Percentiles rank a stretch among this genome's conserved stretches.
Conservation (phyloP, 2,113 vertebrate genomes). For the Gobio gobio region DNA sequence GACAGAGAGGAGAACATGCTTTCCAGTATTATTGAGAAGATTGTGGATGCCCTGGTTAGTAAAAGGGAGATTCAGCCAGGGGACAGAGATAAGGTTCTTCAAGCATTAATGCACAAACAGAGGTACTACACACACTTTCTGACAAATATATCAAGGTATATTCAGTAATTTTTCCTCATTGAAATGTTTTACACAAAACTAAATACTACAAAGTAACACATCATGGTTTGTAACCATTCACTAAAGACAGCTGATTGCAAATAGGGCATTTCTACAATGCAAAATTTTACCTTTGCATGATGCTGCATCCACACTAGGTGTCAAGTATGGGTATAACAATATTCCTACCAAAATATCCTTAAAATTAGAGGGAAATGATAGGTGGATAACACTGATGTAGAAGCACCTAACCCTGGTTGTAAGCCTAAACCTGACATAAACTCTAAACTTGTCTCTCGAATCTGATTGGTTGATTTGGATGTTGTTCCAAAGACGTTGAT, state of each 20-base stretch:
- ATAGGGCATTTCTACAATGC: background rate
- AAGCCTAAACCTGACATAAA: no score
- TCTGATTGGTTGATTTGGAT: no score
- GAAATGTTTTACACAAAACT: background rate
- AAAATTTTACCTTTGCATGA: no score
- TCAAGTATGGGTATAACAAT: background rate
- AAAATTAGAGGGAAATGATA: no score
- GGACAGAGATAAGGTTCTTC: conserved; percentile 75
- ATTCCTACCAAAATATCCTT: no score
- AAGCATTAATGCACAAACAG: conserved; percentile 81
- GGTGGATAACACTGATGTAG: no score
- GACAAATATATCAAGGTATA: background rate
- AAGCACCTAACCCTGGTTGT: no score
- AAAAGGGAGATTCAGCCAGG: conserved; percentile 81
- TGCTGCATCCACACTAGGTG: background rate
- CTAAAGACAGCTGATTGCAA: background rate
- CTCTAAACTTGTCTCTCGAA: no score
- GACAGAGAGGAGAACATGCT: conserved; percentile 78
- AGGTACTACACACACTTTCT: conserved; percentile 74
- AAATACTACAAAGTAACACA: background rate
- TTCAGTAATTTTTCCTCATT: background rate
- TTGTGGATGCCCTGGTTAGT: conserved; percentile 81
- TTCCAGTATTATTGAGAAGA: conserved; percentile 73
- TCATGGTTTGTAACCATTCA: background rate
- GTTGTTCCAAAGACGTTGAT: no score